These are phyloP conservation scores for Isurus oxyrinchus DNA, from an alignment of 2,113 vertebrate genomes.

Conservation along the genomic window DNA sequence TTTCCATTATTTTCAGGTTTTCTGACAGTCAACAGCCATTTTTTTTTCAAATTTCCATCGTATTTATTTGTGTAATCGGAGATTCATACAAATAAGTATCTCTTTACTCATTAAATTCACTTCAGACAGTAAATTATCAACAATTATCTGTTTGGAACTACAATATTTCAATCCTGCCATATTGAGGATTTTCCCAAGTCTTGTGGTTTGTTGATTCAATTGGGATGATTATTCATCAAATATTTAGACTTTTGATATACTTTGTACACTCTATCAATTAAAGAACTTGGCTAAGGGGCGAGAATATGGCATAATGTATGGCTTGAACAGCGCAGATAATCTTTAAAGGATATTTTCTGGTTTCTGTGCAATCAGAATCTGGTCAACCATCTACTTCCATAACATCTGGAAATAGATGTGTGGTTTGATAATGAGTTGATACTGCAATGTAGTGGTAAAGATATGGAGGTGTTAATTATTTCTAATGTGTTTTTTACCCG, in stretches of 20 bases:
- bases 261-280: neutral
- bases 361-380: neutral
- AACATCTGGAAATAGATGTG: neutral
- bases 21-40: neutral
- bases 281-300: neutral
- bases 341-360: neutral
- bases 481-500: neutral
- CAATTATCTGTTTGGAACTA: neutral
- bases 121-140: neutral
- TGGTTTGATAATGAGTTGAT: neutral
- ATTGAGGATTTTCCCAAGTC: neutral
- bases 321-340: neutral
- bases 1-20: neutral
- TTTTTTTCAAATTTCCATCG: neutral
- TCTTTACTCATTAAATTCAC: neutral
- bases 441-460: neutral
- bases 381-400: neutral
- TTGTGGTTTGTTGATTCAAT: neutral
- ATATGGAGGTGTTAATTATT: neutral
- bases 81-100: neutral
- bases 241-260: neutral
- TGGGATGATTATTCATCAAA: neutral
- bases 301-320: neutral
- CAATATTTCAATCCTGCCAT: neutral
- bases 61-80: neutral